Evolutionary conservation across 2,797 vertebrate species (phyloP).

Genomic region (Triplophysa bombifrons): DNA sequence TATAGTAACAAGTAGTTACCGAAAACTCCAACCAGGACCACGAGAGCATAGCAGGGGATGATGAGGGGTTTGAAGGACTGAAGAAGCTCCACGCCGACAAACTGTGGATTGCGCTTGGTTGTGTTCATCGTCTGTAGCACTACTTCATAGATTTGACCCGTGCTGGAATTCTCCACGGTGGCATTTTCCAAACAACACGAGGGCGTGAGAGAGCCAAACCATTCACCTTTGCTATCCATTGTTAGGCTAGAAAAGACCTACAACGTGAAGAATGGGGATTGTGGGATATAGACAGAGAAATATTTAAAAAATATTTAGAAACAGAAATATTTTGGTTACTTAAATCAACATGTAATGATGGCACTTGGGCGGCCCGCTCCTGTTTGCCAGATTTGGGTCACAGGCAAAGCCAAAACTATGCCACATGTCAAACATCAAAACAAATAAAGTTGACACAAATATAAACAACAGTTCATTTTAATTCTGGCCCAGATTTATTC

Average conservation of each 20-base stretch:
- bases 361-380: too few species aligned
- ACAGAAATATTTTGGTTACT: neutral
- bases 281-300: conserved; percentile 31
- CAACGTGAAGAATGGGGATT: conserved; percentile 20
- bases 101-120: conserved; percentile 75
- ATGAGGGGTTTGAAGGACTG: conserved; percentile 88
- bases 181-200: conserved; percentile 48
- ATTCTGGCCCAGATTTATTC: too few species aligned
- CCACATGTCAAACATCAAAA: too few species aligned
- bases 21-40: conserved; percentile 82
- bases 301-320: conserved; percentile 15
- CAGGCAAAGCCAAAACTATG: too few species aligned
- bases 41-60: conserved; percentile 85
- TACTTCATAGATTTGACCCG: conserved; percentile 69
- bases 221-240: conserved; percentile 73
- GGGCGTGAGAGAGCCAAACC: conserved; percentile 60
- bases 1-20: conserved; percentile 89
- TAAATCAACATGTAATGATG: neutral
- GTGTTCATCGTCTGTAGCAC: conserved; percentile 70
- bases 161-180: conserved; percentile 59
- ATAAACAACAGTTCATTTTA: too few species aligned
- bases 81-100: conserved; percentile 83
- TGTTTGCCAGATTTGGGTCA: too few species aligned
- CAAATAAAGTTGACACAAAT: too few species aligned
- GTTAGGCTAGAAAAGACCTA: conserved; percentile 24